These are phyloP conservation scores for Tridacna crocea DNA, from an alignment of 2,888 invertebrate genomes.

Conservation along the genomic window DNA sequence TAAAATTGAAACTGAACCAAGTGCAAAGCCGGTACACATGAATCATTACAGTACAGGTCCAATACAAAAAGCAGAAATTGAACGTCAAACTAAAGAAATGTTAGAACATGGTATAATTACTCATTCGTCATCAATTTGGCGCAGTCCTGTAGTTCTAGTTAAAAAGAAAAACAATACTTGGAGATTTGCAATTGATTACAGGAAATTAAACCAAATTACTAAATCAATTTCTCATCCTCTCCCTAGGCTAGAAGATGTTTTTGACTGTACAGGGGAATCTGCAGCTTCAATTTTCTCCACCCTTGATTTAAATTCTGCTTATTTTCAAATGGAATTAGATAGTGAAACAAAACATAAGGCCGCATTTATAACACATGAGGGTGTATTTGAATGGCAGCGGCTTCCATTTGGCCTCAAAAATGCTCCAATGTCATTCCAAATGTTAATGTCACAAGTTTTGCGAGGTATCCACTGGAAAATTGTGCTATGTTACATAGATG, in stretches of 20 bases:
- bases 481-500: slow-evolving; percentile 63
- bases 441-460: slow-evolving; percentile 57
- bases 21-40: slow-evolving; percentile 32
- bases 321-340: slow-evolving; percentile 49
- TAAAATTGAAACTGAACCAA: slow-evolving; percentile 36
- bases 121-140: slow-evolving; percentile 49
- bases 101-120: slow-evolving; percentile 55
- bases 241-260: slow-evolving; percentile 48
- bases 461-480: slow-evolving; percentile 64
- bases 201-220: slow-evolving; percentile 51
- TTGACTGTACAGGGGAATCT: slow-evolving; percentile 47
- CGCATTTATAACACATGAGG: slow-evolving; percentile 63
- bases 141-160: slow-evolving; percentile 57
- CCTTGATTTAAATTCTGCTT: slow-evolving; percentile 49
- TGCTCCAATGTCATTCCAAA: slow-evolving; percentile 50
- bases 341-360: slow-evolving; percentile 59
- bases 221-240: slow-evolving; percentile 51
- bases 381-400: slow-evolving; percentile 47
- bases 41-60: slow-evolving; percentile 43
- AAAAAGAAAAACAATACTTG: slow-evolving; percentile 49
- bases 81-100: slow-evolving; percentile 52
- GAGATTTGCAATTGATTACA: slow-evolving; percentile 60
- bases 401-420: slow-evolving; percentile 59
- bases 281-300: slow-evolving; percentile 39
- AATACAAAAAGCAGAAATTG: slow-evolving; percentile 39